Base-by-base conservation (phyloP, 2,888 invertebrate species). In the Lithophane semibrunnea region DNA sequence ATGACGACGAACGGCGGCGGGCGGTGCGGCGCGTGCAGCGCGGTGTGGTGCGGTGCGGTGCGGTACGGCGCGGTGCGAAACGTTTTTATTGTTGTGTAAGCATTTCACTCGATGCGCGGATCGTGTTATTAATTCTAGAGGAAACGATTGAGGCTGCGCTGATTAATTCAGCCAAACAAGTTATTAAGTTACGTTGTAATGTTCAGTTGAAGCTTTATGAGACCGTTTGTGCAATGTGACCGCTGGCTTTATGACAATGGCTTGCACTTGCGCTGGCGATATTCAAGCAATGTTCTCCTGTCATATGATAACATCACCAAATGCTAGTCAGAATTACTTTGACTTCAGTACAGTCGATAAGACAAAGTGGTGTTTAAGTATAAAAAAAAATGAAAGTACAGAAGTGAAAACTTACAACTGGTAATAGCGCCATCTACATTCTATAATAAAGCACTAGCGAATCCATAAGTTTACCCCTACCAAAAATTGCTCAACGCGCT, bases 61-160 rank as follows among this genome's bases (percentile, higher is more conserved):
- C 56, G 29, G 49, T 2, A 54, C 66, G 37, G 52, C 0, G 67
- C 77, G 54, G 64, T 8, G 44, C 13, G 29, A 47, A 2, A 67
- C 68, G 77, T 84, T 84, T 84, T 82, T 87, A 87, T 88, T 82
- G 75, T 79, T 80, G 71, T 64, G 84, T 65, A 77, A 79, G 83
- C 54, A 66, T 73, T 73, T 74, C 72, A 73, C 49, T 69, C 84
- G 60, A 16, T 64, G 86, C 58, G 76, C 67, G 49, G 52, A 37
- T 77, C 75, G 79, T 67, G 76, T 71, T 88, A 79, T 82, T 88
- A 76, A 79, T 80, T 77, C 75, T 82, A 77, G 68, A 87, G 85
- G 87, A 82, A 84, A 84, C 75, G 87, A 70, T 73, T 49, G 67
- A 44, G 77, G 72, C 71, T 78, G 71, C 64, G 54, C 75, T 75